A percentile compares a stretch with the other conserved stretches of the same genome.
phyloP scores from a whole-genome alignment of 2,797 vertebrate genomes.

The Silurus lanzhouensis region DNA sequence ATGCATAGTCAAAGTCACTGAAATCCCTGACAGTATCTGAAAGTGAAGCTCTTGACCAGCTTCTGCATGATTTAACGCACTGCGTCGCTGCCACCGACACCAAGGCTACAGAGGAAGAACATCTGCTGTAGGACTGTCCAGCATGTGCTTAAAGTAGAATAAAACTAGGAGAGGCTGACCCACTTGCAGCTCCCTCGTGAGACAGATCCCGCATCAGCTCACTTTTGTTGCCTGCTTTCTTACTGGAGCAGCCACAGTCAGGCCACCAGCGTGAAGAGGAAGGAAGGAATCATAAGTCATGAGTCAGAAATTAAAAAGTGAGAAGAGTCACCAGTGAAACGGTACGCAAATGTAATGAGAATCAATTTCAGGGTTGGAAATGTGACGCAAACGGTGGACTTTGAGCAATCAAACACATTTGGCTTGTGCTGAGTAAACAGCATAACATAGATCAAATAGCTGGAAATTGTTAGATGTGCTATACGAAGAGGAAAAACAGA shows the following conservation, averaged over 20 bases:
- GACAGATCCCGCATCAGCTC: constrained; percentile 23
- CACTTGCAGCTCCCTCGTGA: constrained; percentile 60
- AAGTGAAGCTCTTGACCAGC: background rate
- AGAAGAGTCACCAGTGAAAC: constrained; percentile 18
- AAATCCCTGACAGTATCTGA: background rate
- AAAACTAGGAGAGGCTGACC: constrained; percentile 67
- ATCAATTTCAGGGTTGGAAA: constrained; percentile 9
- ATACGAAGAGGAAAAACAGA: background rate
- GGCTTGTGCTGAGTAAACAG: background rate
- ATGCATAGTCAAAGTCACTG: background rate
- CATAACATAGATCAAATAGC: background rate
- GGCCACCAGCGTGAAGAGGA: constrained; percentile 23
- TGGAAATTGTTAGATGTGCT: background rate
- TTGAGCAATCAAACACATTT: background rate
- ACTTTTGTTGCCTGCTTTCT: constrained; percentile 9
- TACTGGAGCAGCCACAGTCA: constrained; percentile 37
- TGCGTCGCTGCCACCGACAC: constrained; percentile 5
- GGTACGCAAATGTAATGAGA: background rate
- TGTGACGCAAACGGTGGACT: background rate
- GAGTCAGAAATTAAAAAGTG: background rate
- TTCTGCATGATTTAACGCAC: background rate
- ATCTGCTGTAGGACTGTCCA: constrained; percentile 47
- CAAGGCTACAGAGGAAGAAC: constrained; percentile 36
- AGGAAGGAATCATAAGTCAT: background rate
- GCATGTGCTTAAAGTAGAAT: constrained; percentile 33